phyloP scores from a whole-genome alignment of 2,888 invertebrate genomes.

The Agriopis leucophaearia region DNA sequence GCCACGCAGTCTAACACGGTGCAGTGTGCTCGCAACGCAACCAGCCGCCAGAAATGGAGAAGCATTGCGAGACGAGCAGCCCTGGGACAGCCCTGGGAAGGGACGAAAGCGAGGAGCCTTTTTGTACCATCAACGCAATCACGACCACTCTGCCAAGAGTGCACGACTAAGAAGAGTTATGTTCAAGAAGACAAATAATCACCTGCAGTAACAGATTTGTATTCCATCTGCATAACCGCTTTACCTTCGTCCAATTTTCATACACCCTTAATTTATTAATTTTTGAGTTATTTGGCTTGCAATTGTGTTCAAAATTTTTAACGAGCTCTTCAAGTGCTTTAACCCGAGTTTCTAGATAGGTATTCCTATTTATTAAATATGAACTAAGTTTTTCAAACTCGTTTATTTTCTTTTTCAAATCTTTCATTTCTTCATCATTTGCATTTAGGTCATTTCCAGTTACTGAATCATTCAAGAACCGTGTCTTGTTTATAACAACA shows the following conservation, averaged over 20 bases:
- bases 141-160: no score
- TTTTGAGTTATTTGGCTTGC: background rate
- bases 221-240: constrained; percentile 19
- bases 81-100: no score
- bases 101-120: no score
- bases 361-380: background rate
- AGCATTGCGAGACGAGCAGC: no score
- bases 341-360: constrained; percentile 9
- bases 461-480: background rate
- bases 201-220: constrained; percentile 7
- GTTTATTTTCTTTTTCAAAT: constrained; percentile 11
- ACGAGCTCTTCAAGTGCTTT: background rate
- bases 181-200: background rate
- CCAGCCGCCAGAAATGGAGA: no score
- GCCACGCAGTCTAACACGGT: no score
- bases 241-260: constrained; percentile 24
- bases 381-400: constrained; percentile 2
- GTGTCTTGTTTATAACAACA: background rate
- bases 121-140: no score
- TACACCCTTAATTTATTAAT: constrained; percentile 6
- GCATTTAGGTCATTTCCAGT: background rate
- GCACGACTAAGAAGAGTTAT: no score
- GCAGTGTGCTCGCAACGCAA: no score
- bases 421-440: background rate
- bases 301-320: constrained; percentile 1